These are phyloP conservation scores for Discoglossus pictus DNA, from an alignment of 2,797 vertebrate genomes.

Conservation along the genomic window DNA sequence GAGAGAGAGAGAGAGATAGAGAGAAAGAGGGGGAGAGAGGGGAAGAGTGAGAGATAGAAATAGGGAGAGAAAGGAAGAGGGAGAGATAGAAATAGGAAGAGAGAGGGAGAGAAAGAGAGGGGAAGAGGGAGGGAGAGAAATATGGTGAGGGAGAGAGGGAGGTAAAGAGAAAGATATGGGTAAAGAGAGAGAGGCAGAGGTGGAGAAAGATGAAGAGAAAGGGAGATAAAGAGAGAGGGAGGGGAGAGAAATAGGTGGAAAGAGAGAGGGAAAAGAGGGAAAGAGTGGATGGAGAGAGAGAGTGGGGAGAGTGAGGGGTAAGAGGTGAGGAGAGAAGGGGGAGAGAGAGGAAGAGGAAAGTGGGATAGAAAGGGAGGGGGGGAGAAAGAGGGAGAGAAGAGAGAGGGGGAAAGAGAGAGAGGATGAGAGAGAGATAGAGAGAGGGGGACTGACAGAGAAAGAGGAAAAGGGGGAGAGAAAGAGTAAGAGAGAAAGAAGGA, in stretches of 20 bases:
- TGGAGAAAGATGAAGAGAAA: too few relatives aligned
- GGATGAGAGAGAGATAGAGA: not conserved
- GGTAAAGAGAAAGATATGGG: too few relatives aligned
- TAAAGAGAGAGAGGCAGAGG: too few relatives aligned
- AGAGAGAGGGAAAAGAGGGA: not conserved
- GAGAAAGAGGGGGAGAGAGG: too few relatives aligned
- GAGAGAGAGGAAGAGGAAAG: not conserved
- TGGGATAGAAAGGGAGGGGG: not conserved
- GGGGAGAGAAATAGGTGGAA: not conserved
- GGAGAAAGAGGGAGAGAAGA: not conserved
- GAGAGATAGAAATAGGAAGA: too few relatives aligned
- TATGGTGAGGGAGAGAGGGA: too few relatives aligned
- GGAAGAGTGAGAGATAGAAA: too few relatives aligned
- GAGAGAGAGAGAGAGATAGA: too few relatives aligned
- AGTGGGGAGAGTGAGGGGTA: not conserved
- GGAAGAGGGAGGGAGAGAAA: too few relatives aligned
- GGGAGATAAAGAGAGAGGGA: too few relatives aligned
- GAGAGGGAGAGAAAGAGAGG: too few relatives aligned
- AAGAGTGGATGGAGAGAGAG: not conserved
- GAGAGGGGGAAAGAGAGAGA: not conserved
- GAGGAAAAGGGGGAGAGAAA: not conserved
- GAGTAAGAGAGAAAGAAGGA: not conserved
- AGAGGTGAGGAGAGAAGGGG: not conserved
- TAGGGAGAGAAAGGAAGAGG: too few relatives aligned
- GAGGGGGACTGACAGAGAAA: not conserved